Evolutionary conservation across 2,888 invertebrate genomes (phyloP).

Genomic region (Lepas anatifera): DNA sequence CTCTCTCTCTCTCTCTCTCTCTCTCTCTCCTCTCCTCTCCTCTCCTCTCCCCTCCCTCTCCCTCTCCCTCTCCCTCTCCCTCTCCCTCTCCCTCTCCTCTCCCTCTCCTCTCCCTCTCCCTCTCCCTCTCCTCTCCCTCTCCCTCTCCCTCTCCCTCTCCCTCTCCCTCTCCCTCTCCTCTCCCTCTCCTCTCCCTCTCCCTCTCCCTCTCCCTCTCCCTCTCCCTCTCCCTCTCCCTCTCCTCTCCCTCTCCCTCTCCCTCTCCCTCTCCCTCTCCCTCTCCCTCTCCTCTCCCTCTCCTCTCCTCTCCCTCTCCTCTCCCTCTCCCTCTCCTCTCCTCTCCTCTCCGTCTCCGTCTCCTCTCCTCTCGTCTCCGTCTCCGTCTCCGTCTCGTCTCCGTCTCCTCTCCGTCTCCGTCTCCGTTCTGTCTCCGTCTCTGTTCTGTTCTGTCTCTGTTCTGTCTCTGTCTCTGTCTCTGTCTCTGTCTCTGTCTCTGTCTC

Average conservation of each 20-base stretch:
- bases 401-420: conserved; percentile 20
- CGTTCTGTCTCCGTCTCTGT: conserved; percentile 15
- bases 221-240: background rate
- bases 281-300: conserved; percentile 28
- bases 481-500: conserved; percentile 27
- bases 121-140: too few species aligned
- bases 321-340: conserved; percentile 30
- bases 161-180: too few species aligned
- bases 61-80: too few species aligned
- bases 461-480: conserved; percentile 30
- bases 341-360: conserved; percentile 16
- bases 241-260: conserved; percentile 18
- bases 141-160: too few species aligned
- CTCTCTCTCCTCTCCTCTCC: too few species aligned
- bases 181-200: too few species aligned
- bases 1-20: too few species aligned
- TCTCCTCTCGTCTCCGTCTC: conserved; percentile 16
- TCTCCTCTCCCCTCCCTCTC: too few species aligned
- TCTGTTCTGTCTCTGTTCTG: conserved; percentile 5
- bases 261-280: conserved; percentile 19
- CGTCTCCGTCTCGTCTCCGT: conserved; percentile 16
- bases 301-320: conserved; percentile 31
- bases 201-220: background rate
- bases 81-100: too few species aligned
- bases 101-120: too few species aligned